Evolutionary conservation across 2,888 invertebrate species (phyloP).

Genomic region (Macrophya annulata): DNA sequence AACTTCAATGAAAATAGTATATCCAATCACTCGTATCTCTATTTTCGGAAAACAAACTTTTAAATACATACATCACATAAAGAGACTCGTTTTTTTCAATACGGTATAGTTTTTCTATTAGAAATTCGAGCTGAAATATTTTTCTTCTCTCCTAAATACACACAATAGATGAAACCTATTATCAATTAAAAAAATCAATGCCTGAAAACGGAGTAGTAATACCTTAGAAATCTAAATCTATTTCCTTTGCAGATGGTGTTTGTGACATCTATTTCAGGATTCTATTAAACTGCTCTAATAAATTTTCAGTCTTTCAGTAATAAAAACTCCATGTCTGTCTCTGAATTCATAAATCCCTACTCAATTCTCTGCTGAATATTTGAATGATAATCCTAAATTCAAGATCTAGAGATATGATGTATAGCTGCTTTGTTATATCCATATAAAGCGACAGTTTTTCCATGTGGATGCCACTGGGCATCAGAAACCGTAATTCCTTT

Average conservation of each 20-base stretch:
- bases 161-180: not conserved
- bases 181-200: not conserved
- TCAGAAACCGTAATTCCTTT: slow-evolving; percentile 71
- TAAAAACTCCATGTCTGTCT: not conserved
- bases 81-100: too few species aligned
- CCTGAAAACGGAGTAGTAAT: not conserved
- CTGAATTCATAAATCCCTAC: not conserved
- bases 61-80: too few species aligned
- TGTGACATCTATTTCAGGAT: not conserved
- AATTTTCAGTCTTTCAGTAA: not conserved
- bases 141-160: too few species aligned
- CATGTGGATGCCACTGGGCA: slow-evolving; percentile 71
- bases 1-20: too few species aligned
- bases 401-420: slow-evolving; percentile 12
- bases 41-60: too few species aligned
- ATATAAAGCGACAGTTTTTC: slow-evolving; percentile 67
- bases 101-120: too few species aligned
- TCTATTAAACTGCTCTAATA: not conserved
- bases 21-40: too few species aligned
- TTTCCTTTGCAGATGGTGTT: not conserved
- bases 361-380: not conserved
- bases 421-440: slow-evolving; percentile 74
- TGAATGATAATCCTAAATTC: not conserved
- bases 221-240: not conserved
- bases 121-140: too few species aligned